Evolutionary conservation across 2,797 vertebrate species (phyloP), one percentile per base, ranked within the genome.

Genomic region (Mionectes olivaceus): DNA sequence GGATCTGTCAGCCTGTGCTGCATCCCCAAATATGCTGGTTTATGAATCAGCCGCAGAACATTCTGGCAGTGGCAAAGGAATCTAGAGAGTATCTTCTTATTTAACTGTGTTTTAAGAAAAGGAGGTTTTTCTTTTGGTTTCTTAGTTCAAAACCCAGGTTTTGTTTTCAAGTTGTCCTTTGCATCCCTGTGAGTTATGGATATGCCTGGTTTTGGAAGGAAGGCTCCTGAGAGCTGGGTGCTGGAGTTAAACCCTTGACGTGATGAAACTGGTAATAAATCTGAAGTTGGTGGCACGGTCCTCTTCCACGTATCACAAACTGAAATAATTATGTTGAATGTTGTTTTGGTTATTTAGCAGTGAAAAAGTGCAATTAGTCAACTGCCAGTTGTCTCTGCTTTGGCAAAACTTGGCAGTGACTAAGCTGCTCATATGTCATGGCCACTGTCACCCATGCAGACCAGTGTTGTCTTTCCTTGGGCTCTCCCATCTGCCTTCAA

Each of bases 371-470:
- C 33, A 47, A 3, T 64, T 74, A 22, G 41, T 59, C 49, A 56
- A 44, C 70, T 59, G 56, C 22, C 47, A 39, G 7, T 56, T 85
- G 68, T 61, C n/a, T 44, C 37, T 65, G 19, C 65, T 75, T 63
- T 63, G 71, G 59, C 39, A 47, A 79, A 88, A 53, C 4, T 10
- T 57, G 77, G 77, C 57, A 73, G 55, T 35, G 59, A 27, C 28
- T 30, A n/a, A 89, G 47, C 39, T 87, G 65, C 35, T 75, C 2
- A 0, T 71, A 1, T 11, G 16, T 53, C 60, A 1, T 2, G 50
- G 61, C 44, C 37, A 2, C 33, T 37, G 64, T 35, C 65, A 64
- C 16, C 33, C 81, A 17, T 0, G 0, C 33, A 75, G 41, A 44
- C 18, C 43, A 22, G 9, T 5, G 50, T 50, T 69, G 2, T 41